Evolutionary conservation across 1,140 invertebrate genomes (phyloP), one percentile per base, ranked within the genome.

Genomic region (Oncopeltus fasciatus): DNA sequence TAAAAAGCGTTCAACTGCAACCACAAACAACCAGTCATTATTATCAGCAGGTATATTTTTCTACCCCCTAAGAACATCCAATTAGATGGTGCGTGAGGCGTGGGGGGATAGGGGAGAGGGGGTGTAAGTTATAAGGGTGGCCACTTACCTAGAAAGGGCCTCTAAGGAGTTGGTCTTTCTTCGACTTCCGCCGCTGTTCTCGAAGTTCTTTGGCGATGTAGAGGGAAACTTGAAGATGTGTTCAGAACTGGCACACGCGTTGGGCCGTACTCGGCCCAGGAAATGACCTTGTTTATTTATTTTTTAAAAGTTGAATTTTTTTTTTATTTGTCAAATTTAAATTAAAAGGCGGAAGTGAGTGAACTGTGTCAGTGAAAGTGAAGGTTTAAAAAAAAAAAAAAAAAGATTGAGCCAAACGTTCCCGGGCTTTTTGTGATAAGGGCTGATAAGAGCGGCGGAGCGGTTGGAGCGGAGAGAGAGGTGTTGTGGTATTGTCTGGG

Each of bases 401-500:
- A 46, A 3, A n/a, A 4, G 21, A 46, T 46, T 46, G 44, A 20
- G 18, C 44, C 44, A 46, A 46, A 46, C 18, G 18, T n/a, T 20
- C 18, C n/a, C 18, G 44, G 44, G 18, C 21, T 46, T 20, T 46
- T 20, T 46, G 21, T 46, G 18, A 20, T 46, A 46, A 20, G 18
- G 21, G 18, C 3, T 3, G n/a, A 46, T 20, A 20, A 46, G 21
- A 20, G 44, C 21, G 21, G 9, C 8, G 2, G 18, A 46, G 44
- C 12, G 44, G 18, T 46, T 5, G 44, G 44, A 46, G 44, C 21
- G 44, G 44, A 46, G 44, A 46, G 44, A n/a, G 44, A 46, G 44
- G 44, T 46, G 44, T 46, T 46, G 44, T 46, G 44, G 44, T 46
- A 46, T 46, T 46, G 44, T 46, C 44, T 46, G 44, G 44, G 44